These are phyloP conservation scores for Enteromius fasciolatus DNA, from an alignment of 2,797 vertebrate species.

Conservation along the genomic window DNA sequence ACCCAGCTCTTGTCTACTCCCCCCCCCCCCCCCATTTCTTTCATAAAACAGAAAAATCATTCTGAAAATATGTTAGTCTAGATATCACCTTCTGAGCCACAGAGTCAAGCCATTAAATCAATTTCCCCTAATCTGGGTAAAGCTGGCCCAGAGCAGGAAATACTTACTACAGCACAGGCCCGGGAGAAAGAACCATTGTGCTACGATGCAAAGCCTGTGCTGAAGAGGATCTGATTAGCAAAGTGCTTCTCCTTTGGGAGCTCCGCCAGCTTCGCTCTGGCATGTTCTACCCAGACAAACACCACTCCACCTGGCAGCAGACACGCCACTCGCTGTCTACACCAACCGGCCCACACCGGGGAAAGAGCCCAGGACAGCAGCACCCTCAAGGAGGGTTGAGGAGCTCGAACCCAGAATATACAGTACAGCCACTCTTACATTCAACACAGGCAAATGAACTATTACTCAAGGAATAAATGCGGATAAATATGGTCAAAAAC, in stretches of 20 bases:
- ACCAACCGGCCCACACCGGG: neutral
- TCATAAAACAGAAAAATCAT: slow-evolving; percentile 27
- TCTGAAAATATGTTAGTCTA: slow-evolving; percentile 35
- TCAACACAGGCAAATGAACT: neutral
- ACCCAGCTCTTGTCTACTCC: neutral
- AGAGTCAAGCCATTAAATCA: slow-evolving; percentile 73
- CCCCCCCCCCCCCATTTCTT: neutral
- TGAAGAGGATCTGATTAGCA: slow-evolving; percentile 72
- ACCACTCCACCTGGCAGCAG: slow-evolving; percentile 34
- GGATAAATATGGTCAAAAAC: neutral
- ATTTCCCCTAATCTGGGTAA: slow-evolving; percentile 72
- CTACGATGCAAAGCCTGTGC: slow-evolving; percentile 61
- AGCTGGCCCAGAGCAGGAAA: slow-evolving; percentile 71
- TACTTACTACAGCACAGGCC: slow-evolving; percentile 61
- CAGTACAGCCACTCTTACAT: neutral
- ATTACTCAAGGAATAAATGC: no score
- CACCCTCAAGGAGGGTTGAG: no score
- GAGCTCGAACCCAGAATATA: neutral
- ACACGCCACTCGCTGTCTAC: neutral
- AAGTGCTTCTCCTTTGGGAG: slow-evolving; percentile 57
- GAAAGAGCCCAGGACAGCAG: neutral
- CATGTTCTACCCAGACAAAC: slow-evolving; percentile 29
- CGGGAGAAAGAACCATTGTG: slow-evolving; percentile 68
- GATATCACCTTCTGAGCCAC: slow-evolving; percentile 63
- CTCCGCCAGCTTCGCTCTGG: slow-evolving; percentile 23